Base-by-base conservation (phyloP, 30 jellyfish, hydroid and myxozoan species). In the Sanderia malayensis region DNA sequence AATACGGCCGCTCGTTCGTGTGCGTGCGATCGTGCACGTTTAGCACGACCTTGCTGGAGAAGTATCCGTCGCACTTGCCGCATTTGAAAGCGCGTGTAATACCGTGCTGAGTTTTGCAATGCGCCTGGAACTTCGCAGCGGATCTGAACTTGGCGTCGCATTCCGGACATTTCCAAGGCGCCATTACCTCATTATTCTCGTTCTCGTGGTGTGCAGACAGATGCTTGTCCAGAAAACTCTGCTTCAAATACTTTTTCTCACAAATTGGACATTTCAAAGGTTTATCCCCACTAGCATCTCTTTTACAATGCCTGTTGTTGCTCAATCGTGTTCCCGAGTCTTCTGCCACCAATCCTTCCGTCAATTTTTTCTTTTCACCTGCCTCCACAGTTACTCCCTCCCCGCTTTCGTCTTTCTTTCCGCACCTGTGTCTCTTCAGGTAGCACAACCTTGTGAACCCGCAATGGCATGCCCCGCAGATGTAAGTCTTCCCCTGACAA, bases 91-190 rank as follows among this genome's bases (percentile, higher is more conserved):
- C 85, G 18, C 69, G 68, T 55, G 67, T 20, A 2, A 82, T 83
- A 1, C 98, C 98, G 61, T 90, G 98, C n/a, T n/a, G n/a, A 1
- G 79, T 61, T 58, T 76, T 83, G 41, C 85, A 80, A 70, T 80
- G 93, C 44, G 66, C 85, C 34, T 70, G 73, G 53, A 47, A 71
- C 33, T 46, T 80, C 24, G 61, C 58, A 10, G 83, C 57, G 18
- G 93, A 80, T 19, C 24, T 31, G 67, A 80, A 80, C 22, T 69
- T 46, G 20, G 15, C 58, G 34, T 58, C 61, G 20, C 93, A 80
- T 17, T 23, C 44, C 3, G 61, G 27, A 65, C 93, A 80, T 19
- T 28, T 28, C 74, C 76, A 80, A 0, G 84, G 93, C 64, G 27
- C 58, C n/a, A n/a, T 37, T n/a, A n/a, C n/a, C n/a, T n/a, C n/a